Percentiles rank a stretch among this genome's conserved stretches.
phyloP scores from a whole-genome alignment of 2,888 invertebrate genomes.

The Stomorhina lunata region DNA sequence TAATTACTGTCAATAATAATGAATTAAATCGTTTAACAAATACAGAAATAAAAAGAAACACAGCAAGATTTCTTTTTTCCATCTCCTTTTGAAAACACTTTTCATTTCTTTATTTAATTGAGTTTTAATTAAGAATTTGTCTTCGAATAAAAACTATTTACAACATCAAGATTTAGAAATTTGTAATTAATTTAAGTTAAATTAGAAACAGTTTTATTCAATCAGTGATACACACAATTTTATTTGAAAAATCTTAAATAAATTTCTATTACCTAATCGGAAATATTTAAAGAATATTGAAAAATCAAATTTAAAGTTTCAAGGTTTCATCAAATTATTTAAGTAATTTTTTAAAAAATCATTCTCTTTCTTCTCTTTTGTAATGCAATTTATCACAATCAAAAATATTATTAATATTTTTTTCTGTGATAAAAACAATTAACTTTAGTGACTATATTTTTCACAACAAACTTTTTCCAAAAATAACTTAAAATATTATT shows the following conservation, averaged over 20 bases:
- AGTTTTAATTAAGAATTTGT: slow-evolving; percentile 40
- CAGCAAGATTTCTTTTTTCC: background rate
- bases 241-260: background rate
- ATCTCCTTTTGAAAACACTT: background rate
- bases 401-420: no score
- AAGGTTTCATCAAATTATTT: no score
- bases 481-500: no score
- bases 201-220: background rate
- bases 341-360: no score
- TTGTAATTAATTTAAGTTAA: background rate
- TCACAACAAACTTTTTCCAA: no score
- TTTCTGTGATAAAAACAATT: no score
- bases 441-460: no score
- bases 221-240: background rate
- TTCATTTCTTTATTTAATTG: slow-evolving; percentile 13
- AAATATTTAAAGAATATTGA: no score
- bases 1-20: slow-evolving; percentile 55
- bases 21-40: slow-evolving; percentile 2
- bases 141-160: background rate
- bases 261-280: no score
- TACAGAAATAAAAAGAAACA: background rate
- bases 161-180: background rate
- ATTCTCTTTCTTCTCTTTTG: no score
- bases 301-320: no score
- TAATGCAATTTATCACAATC: no score